A percentile compares a stretch with the other conserved stretches of the same genome.
These are phyloP conservation scores for Bombus superbus DNA, from an alignment of 1,140 invertebrate species.

Conservation along the genomic window DNA sequence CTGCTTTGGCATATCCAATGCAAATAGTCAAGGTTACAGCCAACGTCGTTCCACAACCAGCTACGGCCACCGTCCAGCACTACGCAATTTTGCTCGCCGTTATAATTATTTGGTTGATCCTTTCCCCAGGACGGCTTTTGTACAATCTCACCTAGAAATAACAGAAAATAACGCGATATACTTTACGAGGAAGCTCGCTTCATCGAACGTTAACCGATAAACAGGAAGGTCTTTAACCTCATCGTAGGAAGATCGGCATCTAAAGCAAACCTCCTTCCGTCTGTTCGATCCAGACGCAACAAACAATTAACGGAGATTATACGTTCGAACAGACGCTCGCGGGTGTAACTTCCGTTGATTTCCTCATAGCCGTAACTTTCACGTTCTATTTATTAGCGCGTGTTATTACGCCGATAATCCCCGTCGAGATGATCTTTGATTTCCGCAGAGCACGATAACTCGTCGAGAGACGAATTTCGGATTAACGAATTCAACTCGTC, in stretches of 20 bases:
- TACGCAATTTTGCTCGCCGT: conserved; percentile 96
- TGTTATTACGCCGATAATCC: conserved; percentile 6
- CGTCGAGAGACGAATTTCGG: background rate
- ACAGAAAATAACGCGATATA: background rate
- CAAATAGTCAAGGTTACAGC: conserved; percentile 95
- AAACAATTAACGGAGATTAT: conserved; percentile 46
- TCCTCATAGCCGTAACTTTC: conserved; percentile 78
- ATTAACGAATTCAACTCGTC: background rate
- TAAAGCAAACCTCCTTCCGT: background rate
- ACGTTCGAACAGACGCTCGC: conserved; percentile 34
- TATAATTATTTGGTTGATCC: conserved; percentile 97
- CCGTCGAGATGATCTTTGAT: conserved; percentile 26
- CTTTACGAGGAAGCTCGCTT: background rate
- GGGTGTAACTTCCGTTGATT: conserved; percentile 75
- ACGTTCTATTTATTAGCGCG: conserved; percentile 74
- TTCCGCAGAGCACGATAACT: background rate
- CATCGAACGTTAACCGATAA: no score
- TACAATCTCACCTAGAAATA: conserved; percentile 87
- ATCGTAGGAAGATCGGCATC: background rate
- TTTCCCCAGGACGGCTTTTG: conserved; percentile 93
- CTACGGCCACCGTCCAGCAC: conserved; percentile 93
- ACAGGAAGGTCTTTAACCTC: background rate
- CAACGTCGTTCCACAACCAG: conserved; percentile 97
- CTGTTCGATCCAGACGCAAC: conserved; percentile 37
- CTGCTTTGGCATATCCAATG: conserved; percentile 96